phyloP scores from a whole-genome alignment of 2,113 vertebrate species.

The Petaurus breviceps region DNA sequence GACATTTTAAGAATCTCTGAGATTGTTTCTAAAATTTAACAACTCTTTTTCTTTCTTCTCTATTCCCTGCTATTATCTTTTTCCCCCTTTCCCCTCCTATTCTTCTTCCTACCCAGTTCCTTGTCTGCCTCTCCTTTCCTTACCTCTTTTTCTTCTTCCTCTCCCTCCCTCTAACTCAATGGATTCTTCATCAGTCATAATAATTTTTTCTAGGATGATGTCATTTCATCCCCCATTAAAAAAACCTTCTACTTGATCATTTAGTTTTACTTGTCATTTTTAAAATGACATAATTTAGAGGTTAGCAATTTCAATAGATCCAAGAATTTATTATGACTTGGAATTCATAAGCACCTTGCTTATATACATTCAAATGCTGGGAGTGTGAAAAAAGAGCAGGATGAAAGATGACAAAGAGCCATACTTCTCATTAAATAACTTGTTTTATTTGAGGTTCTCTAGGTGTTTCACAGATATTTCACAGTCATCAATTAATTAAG shows the following conservation, averaged over 20 bases:
- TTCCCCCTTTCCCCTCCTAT: not conserved
- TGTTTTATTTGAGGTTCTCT: not conserved
- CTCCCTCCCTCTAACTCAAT: not conserved
- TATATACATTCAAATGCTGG: not conserved
- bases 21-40: not conserved
- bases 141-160: not conserved
- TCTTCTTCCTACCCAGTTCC: not conserved
- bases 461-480: not conserved
- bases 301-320: not conserved
- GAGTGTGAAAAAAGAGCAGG: not conserved
- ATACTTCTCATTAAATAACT: not conserved
- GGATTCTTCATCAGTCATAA: too few relatives aligned
- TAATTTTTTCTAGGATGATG: too few relatives aligned
- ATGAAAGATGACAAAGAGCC: not conserved
- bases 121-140: not conserved
- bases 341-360: not conserved
- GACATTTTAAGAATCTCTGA: not conserved
- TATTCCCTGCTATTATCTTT: not conserved
- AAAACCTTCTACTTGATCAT: too few relatives aligned
- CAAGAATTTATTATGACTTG: not conserved
- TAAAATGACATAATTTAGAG: not conserved
- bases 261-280: too few relatives aligned
- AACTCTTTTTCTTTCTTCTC: too few relatives aligned
- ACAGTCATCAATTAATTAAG: constrained; percentile 43
- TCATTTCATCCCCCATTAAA: too few relatives aligned